Evolutionary conservation across 2,113 vertebrate genomes (phyloP).

Genomic region (Alectura lathami): DNA sequence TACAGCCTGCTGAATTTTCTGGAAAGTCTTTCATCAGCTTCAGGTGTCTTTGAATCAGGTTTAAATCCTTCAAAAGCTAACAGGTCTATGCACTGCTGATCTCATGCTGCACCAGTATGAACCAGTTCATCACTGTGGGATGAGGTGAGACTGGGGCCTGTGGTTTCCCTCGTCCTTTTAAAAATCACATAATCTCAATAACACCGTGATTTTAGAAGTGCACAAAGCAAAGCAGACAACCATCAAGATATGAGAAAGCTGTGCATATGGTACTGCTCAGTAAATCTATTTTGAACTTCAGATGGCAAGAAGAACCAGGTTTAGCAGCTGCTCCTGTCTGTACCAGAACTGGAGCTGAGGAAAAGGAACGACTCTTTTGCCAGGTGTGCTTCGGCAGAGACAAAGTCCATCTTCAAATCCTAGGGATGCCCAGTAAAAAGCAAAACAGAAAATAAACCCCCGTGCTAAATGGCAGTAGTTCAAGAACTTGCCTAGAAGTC

Average conservation of each 20-base stretch:
- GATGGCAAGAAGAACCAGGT: neutral
- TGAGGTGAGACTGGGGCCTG: neutral
- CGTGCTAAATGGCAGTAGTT: neutral
- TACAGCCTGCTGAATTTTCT: neutral
- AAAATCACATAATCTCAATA: neutral
- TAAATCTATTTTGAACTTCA: neutral
- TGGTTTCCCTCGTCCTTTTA: neutral
- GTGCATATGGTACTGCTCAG: fast-evolving
- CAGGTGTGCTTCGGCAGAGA: neutral
- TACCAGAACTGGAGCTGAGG: neutral
- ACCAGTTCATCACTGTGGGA: neutral
- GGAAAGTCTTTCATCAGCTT: neutral
- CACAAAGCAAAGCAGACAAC: neutral
- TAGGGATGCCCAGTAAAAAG: neutral
- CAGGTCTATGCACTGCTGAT: neutral
- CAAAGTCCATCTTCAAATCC: neutral
- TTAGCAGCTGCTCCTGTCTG: neutral
- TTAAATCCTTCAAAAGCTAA: neutral
- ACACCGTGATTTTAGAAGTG: neutral
- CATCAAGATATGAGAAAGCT: neutral
- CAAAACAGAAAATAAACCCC: neutral
- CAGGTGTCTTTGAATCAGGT: neutral
- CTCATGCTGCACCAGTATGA: neutral
- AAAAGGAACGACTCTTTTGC: neutral
- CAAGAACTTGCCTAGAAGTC: neutral